Conservation (phyloP, 64 coral and sea anemone genomes). For the Dendrophyllia cribrosa region DNA sequence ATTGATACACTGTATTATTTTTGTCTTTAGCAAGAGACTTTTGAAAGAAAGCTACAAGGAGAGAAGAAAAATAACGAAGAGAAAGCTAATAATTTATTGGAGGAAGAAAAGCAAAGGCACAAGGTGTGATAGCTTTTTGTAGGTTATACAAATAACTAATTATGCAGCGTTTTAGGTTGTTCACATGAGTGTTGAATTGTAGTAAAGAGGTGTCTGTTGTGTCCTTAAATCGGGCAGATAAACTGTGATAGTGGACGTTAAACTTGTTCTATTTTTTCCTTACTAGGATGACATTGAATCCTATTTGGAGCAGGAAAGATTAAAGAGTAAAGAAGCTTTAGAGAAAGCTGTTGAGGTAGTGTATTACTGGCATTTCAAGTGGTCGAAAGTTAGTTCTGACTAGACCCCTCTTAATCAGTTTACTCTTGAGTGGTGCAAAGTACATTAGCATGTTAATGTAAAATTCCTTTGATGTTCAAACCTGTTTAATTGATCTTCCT, state of each 20-base stretch:
- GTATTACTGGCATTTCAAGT: background rate
- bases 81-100: conserved; percentile 27
- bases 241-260: background rate
- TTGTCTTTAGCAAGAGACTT: conserved; percentile 72
- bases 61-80: conserved; percentile 66
- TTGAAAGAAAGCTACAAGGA: conserved; percentile 61
- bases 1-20: background rate
- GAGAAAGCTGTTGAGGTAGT: conserved; percentile 63
- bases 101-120: conserved; percentile 56
- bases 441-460: too few species aligned
- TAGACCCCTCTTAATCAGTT: background rate
- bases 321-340: conserved; percentile 55
- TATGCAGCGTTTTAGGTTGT: too few species aligned
- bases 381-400: background rate
- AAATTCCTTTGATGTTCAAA: too few species aligned
- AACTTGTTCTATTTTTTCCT: background rate
- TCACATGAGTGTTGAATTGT: background rate
- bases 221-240: too few species aligned
- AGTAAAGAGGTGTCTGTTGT: background rate
- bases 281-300: conserved; percentile 64
- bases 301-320: conserved; percentile 52
- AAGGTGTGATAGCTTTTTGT: conserved; percentile 2
- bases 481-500: too few species aligned
- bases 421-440: too few species aligned
- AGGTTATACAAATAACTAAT: background rate